Conservation (phyloP, 2,888 invertebrate genomes). For the Dastarcus helophoroides region DNA sequence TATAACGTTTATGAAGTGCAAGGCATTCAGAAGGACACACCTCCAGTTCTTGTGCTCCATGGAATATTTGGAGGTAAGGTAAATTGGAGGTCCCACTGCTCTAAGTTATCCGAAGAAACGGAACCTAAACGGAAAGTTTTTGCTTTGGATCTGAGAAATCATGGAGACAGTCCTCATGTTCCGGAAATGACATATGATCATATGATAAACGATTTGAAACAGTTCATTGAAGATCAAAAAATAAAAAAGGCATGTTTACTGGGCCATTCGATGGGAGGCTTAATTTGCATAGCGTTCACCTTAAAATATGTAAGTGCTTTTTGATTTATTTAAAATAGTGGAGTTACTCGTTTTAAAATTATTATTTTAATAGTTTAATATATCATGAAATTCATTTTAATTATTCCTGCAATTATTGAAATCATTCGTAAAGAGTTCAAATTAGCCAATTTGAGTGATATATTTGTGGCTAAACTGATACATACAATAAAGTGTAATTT, state of each 20-base stretch:
- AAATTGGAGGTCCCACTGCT: conserved; percentile 74
- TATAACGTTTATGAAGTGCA: too few species aligned
- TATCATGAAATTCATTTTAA: too few species aligned
- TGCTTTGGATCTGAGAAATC: conserved; percentile 82
- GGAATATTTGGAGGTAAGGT: conserved; percentile 77
- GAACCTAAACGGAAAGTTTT: conserved; percentile 59
- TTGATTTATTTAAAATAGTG: background rate
- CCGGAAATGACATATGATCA: conserved; percentile 58
- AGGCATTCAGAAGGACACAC: too few species aligned
- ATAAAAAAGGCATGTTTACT: conserved; percentile 56
- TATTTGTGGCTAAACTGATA: too few species aligned
- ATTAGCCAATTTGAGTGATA: too few species aligned
- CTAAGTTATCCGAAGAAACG: conserved; percentile 43
- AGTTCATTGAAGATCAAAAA: conserved; percentile 50
- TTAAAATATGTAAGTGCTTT: conserved; percentile 48
- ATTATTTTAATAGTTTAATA: too few species aligned
- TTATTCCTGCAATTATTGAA: too few species aligned
- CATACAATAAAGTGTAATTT: too few species aligned
- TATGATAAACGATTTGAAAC: conserved; percentile 62
- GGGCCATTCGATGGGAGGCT: conserved; percentile 94
- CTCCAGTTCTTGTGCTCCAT: conserved; percentile 75
- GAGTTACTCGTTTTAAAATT: too few species aligned
- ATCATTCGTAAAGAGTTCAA: too few species aligned
- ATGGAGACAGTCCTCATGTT: conserved; percentile 84
- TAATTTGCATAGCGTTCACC: conserved; percentile 76